Conservation (phyloP, 2,113 vertebrate genomes). For the Rattus rattus region DNA sequence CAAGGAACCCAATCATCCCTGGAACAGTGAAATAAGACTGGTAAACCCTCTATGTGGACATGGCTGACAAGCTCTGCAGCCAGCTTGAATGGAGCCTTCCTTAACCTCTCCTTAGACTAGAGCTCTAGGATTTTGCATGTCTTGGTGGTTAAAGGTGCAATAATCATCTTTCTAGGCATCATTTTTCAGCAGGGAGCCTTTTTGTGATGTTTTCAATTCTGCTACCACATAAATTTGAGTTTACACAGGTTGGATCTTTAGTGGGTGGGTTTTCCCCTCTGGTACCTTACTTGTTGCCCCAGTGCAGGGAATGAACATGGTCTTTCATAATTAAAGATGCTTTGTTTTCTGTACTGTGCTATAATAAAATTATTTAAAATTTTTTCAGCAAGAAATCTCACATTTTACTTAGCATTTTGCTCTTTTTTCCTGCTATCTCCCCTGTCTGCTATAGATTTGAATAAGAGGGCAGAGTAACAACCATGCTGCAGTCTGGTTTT, state of each 20-base stretch:
- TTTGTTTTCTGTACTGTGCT: neutral
- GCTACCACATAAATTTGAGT: neutral
- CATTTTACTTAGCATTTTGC: neutral
- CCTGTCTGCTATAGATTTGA: neutral
- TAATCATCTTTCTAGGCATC: neutral
- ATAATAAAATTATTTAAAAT: neutral
- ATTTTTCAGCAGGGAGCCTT: neutral
- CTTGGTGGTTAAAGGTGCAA: neutral
- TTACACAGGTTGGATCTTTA: neutral
- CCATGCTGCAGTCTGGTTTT: too few species aligned
- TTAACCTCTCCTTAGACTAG: neutral
- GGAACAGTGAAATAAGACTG: neutral
- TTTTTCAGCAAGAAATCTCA: neutral
- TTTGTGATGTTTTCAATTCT: neutral
- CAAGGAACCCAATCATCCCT: neutral
- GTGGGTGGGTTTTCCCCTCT: neutral
- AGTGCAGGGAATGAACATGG: neutral
- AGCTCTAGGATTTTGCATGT: neutral
- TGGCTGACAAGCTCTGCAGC: neutral
- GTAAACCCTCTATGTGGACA: neutral
- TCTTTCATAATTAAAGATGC: accelerated
- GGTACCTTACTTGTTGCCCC: neutral
- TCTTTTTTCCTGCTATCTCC: neutral
- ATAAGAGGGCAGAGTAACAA: neutral
- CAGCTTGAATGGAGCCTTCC: neutral